Evolutionary conservation across 2,888 invertebrate species (phyloP), one percentile per base, ranked within the genome.

Genomic region (Pelosia muscerda): DNA sequence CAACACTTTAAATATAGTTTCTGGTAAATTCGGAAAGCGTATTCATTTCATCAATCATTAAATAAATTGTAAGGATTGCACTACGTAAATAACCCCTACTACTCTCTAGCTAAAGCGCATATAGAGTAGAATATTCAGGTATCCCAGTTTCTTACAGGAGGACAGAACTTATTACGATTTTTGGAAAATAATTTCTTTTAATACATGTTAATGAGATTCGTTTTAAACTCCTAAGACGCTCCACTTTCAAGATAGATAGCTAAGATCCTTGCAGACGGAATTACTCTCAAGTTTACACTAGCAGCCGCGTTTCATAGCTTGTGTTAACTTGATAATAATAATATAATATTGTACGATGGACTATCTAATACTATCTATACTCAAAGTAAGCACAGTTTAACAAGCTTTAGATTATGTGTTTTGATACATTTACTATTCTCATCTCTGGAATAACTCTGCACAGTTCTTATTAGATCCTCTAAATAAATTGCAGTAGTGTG

Each of bases 201-300:
- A 28, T 28, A 28, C 28, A 28, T 28, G 6, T 28, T 11, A 2
- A 10, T 34, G 1, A 1, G 1, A 15, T 13, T 38, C 15, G 38
- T 38, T 38, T 42, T 42, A 42, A 19, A 19, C 19, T 19, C 19
- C 19, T 42, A n/a, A 49, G 49, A 49, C n/a, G n/a, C n/a, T 19
- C 9, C 49, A n/a, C n/a, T 49, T n/a, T 49, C 55, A 25, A 64
- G 71, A 69, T 77, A 63, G 69, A 65, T 68, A 75, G 76, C 69
- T 49, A 49, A 71, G 76, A 70, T 74, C 69, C 68, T 61, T 70
- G 67, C 67, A 77, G 77, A 76, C 73, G 71, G 71, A 81, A 85
- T 80, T 79, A 76, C 74, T 73, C 72, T 64, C 63, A 79, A 85
- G 77, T 83, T 82, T 74, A 78, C n/a, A 49, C 49, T 76, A 75